A percentile compares a stretch with the other conserved stretches of the same genome.
These are phyloP conservation scores for Chrysocyon brachyurus DNA, from an alignment of 2,797 vertebrate genomes.

Conservation along the genomic window DNA sequence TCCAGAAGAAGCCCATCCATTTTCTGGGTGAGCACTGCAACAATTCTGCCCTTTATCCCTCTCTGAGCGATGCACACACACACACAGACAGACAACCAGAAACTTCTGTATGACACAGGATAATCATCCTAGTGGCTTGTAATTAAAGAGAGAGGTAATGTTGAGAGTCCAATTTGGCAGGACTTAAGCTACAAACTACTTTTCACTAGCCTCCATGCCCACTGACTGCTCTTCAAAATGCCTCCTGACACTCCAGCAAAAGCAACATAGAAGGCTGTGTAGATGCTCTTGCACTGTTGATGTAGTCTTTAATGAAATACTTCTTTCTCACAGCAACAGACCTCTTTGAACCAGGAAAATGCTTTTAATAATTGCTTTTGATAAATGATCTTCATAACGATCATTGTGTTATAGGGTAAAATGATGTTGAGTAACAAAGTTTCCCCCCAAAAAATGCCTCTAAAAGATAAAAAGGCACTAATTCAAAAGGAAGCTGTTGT, in stretches of 20 bases:
- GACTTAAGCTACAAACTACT: neutral
- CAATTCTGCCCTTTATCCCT: neutral
- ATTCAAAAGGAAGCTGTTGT: slow-evolving; percentile 59
- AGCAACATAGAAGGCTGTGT: neutral
- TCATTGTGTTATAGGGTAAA: slow-evolving; percentile 48
- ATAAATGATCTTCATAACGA: slow-evolving; percentile 49
- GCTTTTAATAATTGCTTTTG: slow-evolving; percentile 70
- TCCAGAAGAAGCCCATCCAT: neutral
- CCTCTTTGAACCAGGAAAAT: slow-evolving; percentile 58
- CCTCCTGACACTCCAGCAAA: slow-evolving; percentile 71
- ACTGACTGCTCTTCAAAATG: slow-evolving; percentile 74
- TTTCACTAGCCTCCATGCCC: slow-evolving; percentile 71
- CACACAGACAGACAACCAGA: neutral
- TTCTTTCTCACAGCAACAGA: slow-evolving; percentile 34
- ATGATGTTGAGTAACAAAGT: slow-evolving; percentile 63
- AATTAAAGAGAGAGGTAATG: neutral
- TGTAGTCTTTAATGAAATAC: slow-evolving; percentile 61
- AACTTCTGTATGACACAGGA: neutral
- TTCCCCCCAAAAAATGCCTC: neutral
- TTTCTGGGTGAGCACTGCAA: neutral
- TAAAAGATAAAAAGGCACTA: slow-evolving; percentile 54
- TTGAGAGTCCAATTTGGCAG: neutral
- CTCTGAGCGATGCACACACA: neutral
- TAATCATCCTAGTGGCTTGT: neutral
- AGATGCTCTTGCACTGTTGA: slow-evolving; percentile 1